Percentiles rank a stretch among this genome's conserved stretches.
Evolutionary conservation across 2,113 vertebrate genomes (phyloP).

Genomic region (Ascaphus truei): DNA sequence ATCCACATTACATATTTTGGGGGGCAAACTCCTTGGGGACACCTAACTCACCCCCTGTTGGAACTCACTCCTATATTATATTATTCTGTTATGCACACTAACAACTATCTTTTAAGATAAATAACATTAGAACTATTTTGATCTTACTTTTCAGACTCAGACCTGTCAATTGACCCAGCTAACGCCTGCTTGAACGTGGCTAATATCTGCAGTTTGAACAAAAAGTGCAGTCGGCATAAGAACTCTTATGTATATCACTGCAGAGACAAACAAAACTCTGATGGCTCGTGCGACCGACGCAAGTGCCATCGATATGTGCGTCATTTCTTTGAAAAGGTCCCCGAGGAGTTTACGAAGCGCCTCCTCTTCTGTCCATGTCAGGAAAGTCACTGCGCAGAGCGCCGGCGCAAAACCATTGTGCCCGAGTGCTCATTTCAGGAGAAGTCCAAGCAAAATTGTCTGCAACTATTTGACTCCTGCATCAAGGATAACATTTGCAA

Average conservation of each 20-base stretch:
- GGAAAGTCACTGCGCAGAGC: conserved; percentile 81
- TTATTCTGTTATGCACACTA: too few relatives aligned
- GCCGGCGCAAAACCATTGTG: conserved; percentile 87
- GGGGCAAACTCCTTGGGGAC: too few relatives aligned
- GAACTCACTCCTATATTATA: too few relatives aligned
- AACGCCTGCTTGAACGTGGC: conserved; percentile 89
- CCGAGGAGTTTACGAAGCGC: conserved; percentile 77
- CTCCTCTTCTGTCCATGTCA: conserved; percentile 90
- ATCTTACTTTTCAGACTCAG: conserved; percentile 43
- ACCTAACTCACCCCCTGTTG: too few relatives aligned
- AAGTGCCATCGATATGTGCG: conserved; percentile 83
- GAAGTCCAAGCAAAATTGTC: conserved; percentile 72
- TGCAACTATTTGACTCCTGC: conserved; percentile 77
- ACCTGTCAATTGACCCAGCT: conserved; percentile 37
- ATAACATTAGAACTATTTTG: too few relatives aligned
- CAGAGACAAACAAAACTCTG: conserved; percentile 62
- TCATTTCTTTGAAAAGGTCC: conserved; percentile 85
- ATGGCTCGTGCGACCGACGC: conserved; percentile 71
- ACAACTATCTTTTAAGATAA: too few relatives aligned
- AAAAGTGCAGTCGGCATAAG: conserved; percentile 83
- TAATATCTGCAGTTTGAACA: conserved; percentile 80
- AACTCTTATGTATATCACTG: conserved; percentile 84
- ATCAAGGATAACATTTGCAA: conserved; percentile 83
- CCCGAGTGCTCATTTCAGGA: conserved; percentile 85
- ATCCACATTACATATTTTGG: too few relatives aligned